Evolutionary conservation across 1,140 invertebrate species (phyloP).

Genomic region (Drosophila seguyi): DNA sequence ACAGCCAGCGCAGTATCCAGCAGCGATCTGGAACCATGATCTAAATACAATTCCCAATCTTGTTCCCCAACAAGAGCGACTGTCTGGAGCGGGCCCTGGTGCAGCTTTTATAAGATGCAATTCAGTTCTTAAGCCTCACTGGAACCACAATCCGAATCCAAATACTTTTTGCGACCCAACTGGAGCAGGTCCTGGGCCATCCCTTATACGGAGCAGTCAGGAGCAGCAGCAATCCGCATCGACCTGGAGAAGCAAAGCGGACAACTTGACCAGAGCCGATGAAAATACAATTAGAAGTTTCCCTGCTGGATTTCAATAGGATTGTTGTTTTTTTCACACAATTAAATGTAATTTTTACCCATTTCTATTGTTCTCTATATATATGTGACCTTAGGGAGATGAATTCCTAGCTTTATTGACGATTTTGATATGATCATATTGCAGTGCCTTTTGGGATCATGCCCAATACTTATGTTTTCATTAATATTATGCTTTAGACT

Average conservation of each 20-base stretch:
- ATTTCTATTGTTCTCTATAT: neutral
- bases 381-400: neutral
- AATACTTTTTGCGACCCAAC: too few species aligned
- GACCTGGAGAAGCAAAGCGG: neutral
- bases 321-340: too few species aligned
- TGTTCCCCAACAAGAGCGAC: neutral
- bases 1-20: neutral
- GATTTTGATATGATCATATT: neutral
- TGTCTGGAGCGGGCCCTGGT: neutral
- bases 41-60: neutral
- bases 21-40: neutral
- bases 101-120: neutral
- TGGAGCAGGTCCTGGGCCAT: neutral
- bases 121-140: neutral
- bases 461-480: too few species aligned
- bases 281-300: neutral
- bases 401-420: neutral
- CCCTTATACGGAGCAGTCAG: neutral
- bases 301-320: neutral
- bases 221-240: neutral
- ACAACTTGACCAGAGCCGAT: neutral
- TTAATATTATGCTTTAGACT: neutral
- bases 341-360: neutral
- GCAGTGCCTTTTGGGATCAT: neutral
- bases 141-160: neutral